Conservation (phyloP, 2,888 invertebrate species). For the Parnassius smintheus region DNA sequence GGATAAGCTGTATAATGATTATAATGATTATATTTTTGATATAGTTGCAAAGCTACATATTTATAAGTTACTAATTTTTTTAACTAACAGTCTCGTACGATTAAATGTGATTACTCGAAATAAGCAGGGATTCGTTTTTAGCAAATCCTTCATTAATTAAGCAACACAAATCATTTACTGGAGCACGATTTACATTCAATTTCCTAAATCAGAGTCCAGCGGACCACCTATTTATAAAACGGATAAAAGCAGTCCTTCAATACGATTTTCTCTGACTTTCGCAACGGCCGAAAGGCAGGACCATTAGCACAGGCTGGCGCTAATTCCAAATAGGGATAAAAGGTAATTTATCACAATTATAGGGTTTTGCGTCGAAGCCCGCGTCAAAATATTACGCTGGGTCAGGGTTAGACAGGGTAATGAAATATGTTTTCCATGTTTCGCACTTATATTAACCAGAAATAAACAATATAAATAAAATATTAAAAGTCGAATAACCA, state of each 20-base stretch:
- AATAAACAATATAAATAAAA: too few relatives aligned
- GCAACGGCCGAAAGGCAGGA: constrained; percentile 48
- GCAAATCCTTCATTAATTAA: constrained; percentile 3
- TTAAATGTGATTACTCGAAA: too few relatives aligned
- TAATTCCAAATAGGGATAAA: constrained; percentile 56
- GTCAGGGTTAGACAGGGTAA: constrained; percentile 29
- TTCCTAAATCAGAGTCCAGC: constrained; percentile 20
- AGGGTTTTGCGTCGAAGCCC: constrained; percentile 47
- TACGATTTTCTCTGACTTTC: constrained; percentile 43
- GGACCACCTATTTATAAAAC: constrained; percentile 10
- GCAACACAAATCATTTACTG: constrained; percentile 7
- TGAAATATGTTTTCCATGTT: not conserved
- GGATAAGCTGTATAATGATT: too few relatives aligned
- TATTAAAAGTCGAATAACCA: too few relatives aligned
- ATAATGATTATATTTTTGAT: too few relatives aligned
- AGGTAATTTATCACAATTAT: constrained; percentile 76
- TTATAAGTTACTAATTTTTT: too few relatives aligned
- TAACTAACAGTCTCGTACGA: too few relatives aligned
- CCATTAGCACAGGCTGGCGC: constrained; percentile 71
- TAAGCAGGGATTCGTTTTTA: not conserved
- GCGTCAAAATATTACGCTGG: constrained; percentile 36
- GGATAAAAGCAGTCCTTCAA: constrained; percentile 33
- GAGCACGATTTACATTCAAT: not conserved
- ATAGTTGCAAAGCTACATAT: too few relatives aligned
- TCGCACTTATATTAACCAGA: too few relatives aligned